A percentile compares a stretch with the other conserved stretches of the same genome.
Evolutionary conservation across 2,888 invertebrate genomes (phyloP).

Genomic region (Lysandra bellargus): DNA sequence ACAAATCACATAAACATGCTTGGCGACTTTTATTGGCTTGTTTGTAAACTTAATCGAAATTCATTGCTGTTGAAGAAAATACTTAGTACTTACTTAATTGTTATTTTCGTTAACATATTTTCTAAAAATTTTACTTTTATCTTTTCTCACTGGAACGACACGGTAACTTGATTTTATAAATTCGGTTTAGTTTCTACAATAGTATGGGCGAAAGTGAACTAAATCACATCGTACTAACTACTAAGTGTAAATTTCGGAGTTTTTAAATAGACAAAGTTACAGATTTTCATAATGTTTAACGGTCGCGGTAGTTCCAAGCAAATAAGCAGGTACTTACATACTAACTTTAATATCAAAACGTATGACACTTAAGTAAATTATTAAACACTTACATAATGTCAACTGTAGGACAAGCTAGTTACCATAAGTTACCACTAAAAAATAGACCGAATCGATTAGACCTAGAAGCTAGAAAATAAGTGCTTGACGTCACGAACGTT

Average conservation of each 20-base stretch:
- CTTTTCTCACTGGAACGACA: conserved; percentile 3
- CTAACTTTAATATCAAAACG: neutral
- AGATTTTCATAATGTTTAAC: neutral
- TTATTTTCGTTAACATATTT: neutral
- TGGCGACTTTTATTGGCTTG: neutral
- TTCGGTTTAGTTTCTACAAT: neutral
- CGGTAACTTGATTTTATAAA: conserved; percentile 2
- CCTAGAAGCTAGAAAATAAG: neutral
- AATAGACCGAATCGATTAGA: conserved; percentile 1
- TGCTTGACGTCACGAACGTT: neutral
- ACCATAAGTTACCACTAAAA: neutral
- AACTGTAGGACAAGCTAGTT: neutral
- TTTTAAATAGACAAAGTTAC: neutral
- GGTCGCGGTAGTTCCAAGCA: no score
- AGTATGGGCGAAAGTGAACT: neutral
- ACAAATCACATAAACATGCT: neutral
- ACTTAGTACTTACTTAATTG: neutral
- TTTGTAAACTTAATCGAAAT: neutral
- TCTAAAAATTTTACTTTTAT: conserved; percentile 7
- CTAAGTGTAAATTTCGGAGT: neutral
- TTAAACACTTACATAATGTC: neutral
- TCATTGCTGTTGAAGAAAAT: neutral
- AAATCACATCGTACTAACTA: neutral
- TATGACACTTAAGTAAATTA: neutral
- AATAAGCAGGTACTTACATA: no score